Evolutionary conservation across 1,140 invertebrate genomes (phyloP), one percentile per base, ranked within the genome.

Genomic region (Zeugodacus cucurbitae): DNA sequence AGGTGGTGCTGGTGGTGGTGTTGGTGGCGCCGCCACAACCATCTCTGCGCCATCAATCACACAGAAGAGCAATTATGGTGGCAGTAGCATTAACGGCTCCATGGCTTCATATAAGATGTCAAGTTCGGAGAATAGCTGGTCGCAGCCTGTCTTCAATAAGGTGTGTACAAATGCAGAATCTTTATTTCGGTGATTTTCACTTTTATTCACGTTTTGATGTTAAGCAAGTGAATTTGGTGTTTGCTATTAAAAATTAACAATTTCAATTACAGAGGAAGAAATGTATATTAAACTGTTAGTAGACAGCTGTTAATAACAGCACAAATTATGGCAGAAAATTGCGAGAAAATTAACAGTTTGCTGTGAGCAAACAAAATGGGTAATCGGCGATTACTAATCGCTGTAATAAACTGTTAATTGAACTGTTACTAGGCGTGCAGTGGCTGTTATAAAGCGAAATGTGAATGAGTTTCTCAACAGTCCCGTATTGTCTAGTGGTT

Each of bases 401-500:
- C 54, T 57, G 54, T 57, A 17, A 57, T 7, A 62, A 62, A 10
- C 29, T 14, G 29, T 8, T 17, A 20, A 0, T 74, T 7, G 1
- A 41, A 29, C 10, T 22, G 70, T 0, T 6, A 26, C 2, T 3
- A n/a, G 1, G 10, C 3, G 17, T 41, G 37, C 5, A 82, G 22
- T 54, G 11, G 74, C 29, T 10, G 10, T 74, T 54, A 82, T 82
- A 82, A 26, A 8, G 0, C 0, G 17, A 10, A 20, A 2, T 54
- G 17, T 17, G 3, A 0, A 54, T 14, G 4, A 0, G 0, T 0
- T 1, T 11, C 0, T 0, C 0, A 54, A n/a, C 17, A 82, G 8
- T 94, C 94, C 94, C 94, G 94, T 95, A 95, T 95, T 94, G 95
- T 95, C 96, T 96, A 96, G 96, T 96, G 96, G 96, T 95, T 96